phyloP scores from a whole-genome alignment of 2,113 vertebrate genomes.

The Ifrita kowaldi region DNA sequence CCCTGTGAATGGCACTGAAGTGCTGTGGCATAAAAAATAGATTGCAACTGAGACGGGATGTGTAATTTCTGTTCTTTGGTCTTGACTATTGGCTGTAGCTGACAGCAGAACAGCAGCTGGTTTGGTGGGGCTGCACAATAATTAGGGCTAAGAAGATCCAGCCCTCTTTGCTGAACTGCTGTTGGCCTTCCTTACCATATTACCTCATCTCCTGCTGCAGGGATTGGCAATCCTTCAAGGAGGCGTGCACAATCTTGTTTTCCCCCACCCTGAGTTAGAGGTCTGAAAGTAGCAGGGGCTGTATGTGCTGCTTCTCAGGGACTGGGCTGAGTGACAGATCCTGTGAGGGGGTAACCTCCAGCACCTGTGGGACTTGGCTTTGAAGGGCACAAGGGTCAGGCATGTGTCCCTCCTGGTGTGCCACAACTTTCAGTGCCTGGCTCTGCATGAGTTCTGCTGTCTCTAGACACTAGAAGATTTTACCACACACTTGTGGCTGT shows the following conservation, averaged over 20 bases:
- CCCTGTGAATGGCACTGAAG: not conserved
- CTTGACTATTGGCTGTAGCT: not conserved
- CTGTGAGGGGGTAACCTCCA: not conserved
- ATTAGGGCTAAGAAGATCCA: not conserved
- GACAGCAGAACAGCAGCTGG: not conserved
- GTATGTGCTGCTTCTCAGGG: not conserved
- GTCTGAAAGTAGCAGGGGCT: not conserved
- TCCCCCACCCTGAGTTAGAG: not conserved
- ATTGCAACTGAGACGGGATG: not conserved
- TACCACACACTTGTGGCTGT: not conserved
- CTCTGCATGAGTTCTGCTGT: not conserved
- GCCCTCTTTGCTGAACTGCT: not conserved
- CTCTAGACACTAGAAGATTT: not conserved
- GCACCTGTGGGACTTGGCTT: not conserved
- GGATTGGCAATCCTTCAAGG: not conserved
- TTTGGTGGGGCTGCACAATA: not conserved
- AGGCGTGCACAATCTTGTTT: not conserved
- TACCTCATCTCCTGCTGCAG: not conserved
- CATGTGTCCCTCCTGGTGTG: not conserved
- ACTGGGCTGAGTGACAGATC: not conserved
- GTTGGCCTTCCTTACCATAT: not conserved
- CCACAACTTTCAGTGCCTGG: not conserved
- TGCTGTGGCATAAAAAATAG: not conserved
- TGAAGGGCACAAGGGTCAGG: not conserved
- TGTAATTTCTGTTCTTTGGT: not conserved